These are phyloP conservation scores for Platynereis dumerilii DNA, from an alignment of 2,888 invertebrate species.

Conservation along the genomic window DNA sequence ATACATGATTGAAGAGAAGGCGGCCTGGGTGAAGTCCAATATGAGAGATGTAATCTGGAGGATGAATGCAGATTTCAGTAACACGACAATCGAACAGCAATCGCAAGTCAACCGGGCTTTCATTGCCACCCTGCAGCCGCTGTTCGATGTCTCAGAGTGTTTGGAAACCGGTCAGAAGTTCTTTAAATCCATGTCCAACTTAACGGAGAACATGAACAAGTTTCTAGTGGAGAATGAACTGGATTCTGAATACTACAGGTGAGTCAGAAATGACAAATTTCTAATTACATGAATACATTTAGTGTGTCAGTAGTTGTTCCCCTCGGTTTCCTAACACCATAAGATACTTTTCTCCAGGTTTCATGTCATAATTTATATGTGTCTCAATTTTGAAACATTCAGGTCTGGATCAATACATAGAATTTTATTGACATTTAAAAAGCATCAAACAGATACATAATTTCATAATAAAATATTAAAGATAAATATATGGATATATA, in stretches of 20 bases:
- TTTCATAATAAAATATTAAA: too few species aligned
- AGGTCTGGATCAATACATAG: too few species aligned
- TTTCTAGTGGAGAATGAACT: slow-evolving; percentile 9
- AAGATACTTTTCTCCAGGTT: too few species aligned
- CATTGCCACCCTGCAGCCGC: neutral
- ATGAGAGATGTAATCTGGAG: neutral
- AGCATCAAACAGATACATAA: too few species aligned
- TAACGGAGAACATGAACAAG: neutral
- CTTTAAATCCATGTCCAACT: neutral
- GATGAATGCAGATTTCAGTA: slow-evolving; percentile 20
- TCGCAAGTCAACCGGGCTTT: neutral
- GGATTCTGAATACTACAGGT: slow-evolving; percentile 10
- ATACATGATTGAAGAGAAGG: slow-evolving; percentile 1
- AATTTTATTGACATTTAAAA: neutral
- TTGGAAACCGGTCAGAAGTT: slow-evolving; percentile 8
- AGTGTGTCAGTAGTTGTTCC: too few species aligned
- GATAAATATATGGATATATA: too few species aligned
- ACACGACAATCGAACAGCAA: neutral
- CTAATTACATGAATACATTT: too few species aligned
- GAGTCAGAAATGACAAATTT: too few species aligned
- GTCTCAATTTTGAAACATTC: too few species aligned
- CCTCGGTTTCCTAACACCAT: too few species aligned
- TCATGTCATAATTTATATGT: too few species aligned
- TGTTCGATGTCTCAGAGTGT: neutral
- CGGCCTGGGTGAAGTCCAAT: neutral